Percentiles rank a stretch among this genome's conserved stretches.
Conservation (phyloP, 2,888 invertebrate genomes). For the Megalurothrips usitatus region DNA sequence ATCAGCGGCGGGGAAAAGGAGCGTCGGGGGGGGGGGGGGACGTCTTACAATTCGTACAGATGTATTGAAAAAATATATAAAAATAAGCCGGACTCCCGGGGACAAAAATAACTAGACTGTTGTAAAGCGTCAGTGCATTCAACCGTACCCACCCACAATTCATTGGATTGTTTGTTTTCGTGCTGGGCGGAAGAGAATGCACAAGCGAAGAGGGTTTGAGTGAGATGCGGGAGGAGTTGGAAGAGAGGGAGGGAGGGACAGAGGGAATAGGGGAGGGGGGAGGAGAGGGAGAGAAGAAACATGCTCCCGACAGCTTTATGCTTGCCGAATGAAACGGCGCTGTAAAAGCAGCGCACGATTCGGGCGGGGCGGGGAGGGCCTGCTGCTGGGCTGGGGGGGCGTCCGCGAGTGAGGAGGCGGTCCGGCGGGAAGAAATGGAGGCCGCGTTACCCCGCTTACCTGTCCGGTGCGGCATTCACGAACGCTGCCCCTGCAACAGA, state of each 20-base stretch:
- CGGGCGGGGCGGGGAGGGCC: not conserved
- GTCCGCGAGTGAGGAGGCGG: not conserved
- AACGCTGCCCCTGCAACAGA: too few species aligned
- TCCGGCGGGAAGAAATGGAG: not conserved
- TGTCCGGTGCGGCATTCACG: too few species aligned
- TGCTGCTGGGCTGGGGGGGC: not conserved
- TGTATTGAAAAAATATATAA: too few species aligned
- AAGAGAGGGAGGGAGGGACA: not conserved
- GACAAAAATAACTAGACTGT: too few species aligned
- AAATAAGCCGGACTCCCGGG: too few species aligned
- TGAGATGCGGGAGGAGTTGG: not conserved
- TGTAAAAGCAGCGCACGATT: conserved; percentile 6
- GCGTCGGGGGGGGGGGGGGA: too few species aligned
- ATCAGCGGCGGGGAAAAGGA: too few species aligned
- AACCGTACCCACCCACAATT: not conserved
- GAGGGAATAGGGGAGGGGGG: not conserved
- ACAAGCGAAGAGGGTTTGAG: not conserved
- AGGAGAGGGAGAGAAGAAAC: not conserved
- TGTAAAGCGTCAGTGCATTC: too few species aligned
- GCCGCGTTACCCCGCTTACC: too few species aligned
- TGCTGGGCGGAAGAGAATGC: not conserved
- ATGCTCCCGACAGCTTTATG: conserved; percentile 1
- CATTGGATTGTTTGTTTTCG: conserved; percentile 19
- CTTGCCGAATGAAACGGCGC: conserved; percentile 11
- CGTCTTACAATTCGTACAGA: too few species aligned